Base-by-base conservation (phyloP, 1,140 invertebrate genomes). In the Drosophila novamexicana region DNA sequence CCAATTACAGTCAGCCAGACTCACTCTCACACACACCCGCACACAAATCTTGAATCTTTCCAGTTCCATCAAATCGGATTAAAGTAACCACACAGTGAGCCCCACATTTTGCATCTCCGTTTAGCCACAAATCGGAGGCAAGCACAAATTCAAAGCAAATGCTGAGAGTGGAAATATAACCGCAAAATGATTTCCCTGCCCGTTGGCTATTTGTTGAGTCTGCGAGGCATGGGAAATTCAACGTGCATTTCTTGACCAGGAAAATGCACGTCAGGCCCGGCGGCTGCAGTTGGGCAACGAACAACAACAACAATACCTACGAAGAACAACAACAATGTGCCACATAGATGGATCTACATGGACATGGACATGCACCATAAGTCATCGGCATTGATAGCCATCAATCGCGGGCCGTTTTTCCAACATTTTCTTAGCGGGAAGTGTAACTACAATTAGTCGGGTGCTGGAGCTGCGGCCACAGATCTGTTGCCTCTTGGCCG, bases 321-420 rank as follows among this genome's bases (percentile, higher is more conserved):
- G 3, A 5, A 0, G 22, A 29, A 29, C 22, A 29, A 29, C 22
- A 29, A 29, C 22, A 29, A 34, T 74, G 50, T 83, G 84, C 64
- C 61, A 75, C 64, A 73, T 89, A 88, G 84, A 88, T 80, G 77
- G 73, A 88, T 89, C 61, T 79, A 70, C 67, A 79, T 85, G 80
- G 45, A 74, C 44, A 39, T 59, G 68, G 63, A 68, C 61, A 54
- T 29, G 22, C 71, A 57, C 79, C 77, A 90, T 86, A 88, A 91
- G 80, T 80, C 88, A 91, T 84, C 75, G 77, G 77, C 88, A 91
- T 88, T 91, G 88, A 91, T 91, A 91, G 83, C 80, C 83, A 91
- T 91, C 88, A 91, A 91, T 91, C 88, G 88, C 72, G 49, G 34
- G 70, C 70, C 70, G 80, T 70, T 88, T 75, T 75, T 89, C 59